These are phyloP conservation scores for Drosophila mimetica DNA, from an alignment of 2,888 invertebrate species.

Conservation along the genomic window DNA sequence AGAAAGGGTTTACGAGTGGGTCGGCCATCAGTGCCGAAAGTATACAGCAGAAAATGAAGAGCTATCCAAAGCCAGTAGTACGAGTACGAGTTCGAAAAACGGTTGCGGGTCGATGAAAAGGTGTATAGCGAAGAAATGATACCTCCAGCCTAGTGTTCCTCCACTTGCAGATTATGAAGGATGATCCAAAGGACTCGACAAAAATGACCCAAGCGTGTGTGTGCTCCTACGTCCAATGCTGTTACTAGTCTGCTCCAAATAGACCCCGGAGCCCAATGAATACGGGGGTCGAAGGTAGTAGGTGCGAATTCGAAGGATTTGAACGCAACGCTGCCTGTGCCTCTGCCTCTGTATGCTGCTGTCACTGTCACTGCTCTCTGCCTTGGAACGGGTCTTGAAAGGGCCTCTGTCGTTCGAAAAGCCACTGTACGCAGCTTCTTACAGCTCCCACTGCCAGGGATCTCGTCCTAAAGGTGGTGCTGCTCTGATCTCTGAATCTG, in stretches of 20 bases:
- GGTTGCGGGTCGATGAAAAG: conserved; percentile 17
- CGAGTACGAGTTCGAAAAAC: conserved; percentile 4
- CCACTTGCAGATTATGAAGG: conserved; percentile 16
- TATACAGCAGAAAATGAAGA: conserved; percentile 5
- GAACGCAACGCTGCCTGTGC: conserved; percentile 1
- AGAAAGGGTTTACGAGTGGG: neutral
- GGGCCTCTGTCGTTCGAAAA: neutral
- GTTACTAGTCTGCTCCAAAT: conserved; percentile 7
- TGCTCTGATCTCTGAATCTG: conserved; percentile 6
- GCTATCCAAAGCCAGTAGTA: conserved; percentile 17
- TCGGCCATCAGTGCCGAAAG: conserved; percentile 3
- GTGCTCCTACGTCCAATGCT: conserved; percentile 16
- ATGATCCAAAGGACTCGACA: conserved; percentile 11
- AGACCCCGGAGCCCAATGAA: conserved; percentile 4
- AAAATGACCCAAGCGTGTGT: conserved; percentile 23
- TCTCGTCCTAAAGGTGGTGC: conserved; percentile 11
- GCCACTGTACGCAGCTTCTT: neutral
- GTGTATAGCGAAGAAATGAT: conserved; percentile 22
- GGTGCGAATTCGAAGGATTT: conserved; percentile 12
- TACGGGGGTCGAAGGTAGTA: conserved; percentile 11
- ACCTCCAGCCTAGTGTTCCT: conserved; percentile 14
- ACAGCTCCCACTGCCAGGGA: conserved; percentile 8
- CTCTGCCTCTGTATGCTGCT: neutral
- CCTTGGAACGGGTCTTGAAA: neutral
- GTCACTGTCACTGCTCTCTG: conserved; percentile 1